Base-by-base conservation (phyloP, 2,888 invertebrate genomes). In the Diaprepes abbreviatus region DNA sequence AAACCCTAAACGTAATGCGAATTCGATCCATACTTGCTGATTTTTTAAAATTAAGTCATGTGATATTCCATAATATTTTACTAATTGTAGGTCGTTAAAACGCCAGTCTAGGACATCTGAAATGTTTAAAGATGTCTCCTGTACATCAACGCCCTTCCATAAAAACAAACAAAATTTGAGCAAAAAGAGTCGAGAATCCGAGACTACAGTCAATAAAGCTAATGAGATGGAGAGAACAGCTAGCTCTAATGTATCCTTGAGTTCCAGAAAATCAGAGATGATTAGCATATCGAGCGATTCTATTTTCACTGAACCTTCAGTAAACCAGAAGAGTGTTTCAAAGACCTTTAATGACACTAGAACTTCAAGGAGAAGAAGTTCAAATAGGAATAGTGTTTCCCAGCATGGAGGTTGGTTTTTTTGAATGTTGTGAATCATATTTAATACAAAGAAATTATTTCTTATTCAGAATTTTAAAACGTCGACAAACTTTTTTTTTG, bases 121-220 rank as follows among this genome's bases (percentile, higher is more conserved):
- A 28, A 35, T 62, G 50, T 62, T 62, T 16, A 50, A 28, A 3
- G 63, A 63, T 12, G 43, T 28, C 14, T 31, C 31, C 12, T 63
- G 54, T 12, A 63, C 63, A 10, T 63, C 63, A 1, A 63, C 63
- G n/a, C 63, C 63, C 1, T 63, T 63, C 14, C 40, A 28, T n/a
- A n/a, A n/a, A n/a, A n/a, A n/a, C 21, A 62, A 50, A 50, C 48
- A 9, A 16, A 17, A 12, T 14, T 1, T 35, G 0, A 54, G 28
- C 19, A 63, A 63, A 17, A 40, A 21, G 4, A 38, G 38, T 19
- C n/a, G 9, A 12, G 36, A 36, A 14, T 21, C 24, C 3, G 38
- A 21, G 4, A 5, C 5, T 24, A 24, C 24, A 24, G 24, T 24
- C 3, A 5, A 24, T 24, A 24, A 24, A 24, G 24, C 5, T 16